Evolutionary conservation across 2,113 vertebrate genomes (phyloP), one percentile per base, ranked within the genome.

Genomic region (Triplophysa tibetana): DNA sequence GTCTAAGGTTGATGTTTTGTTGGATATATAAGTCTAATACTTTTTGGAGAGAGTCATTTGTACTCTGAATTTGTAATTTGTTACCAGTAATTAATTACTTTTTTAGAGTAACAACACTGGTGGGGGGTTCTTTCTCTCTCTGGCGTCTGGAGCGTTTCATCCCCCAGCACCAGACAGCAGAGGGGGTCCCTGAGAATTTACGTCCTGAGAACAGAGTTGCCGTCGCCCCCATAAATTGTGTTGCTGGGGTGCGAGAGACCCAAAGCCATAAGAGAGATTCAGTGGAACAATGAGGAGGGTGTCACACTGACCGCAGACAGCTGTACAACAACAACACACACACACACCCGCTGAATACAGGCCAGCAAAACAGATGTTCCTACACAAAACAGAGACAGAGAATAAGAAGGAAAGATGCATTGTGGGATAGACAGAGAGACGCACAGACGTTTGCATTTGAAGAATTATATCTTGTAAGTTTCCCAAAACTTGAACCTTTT

Each of bases 351-450:
- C 70, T 41, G 50, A 43, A 74, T 38, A 61, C 56, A 74, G 70
- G 54, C 29, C 13, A 13, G 56, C 13, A n/a, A 61, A 74, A 74
- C 70, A 74, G 70, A 74, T 74, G 70, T 56, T 72, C 50, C 54
- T 74, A 19, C 19, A 58, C 17, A 6, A 2, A 52, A 21, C 1
- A 70, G 68, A 61, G 58, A 61, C 21, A 61, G 58, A 61, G 58
- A 61, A 13, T 11, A 4, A 29, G 61, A 63, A 13, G 3, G 6
- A 56, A 19, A 56, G 4, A 19, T 58, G 54, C 19, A n/a, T 58
- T 58, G 54, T n/a, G 54, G 54, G n/a, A 48, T 23, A 29, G 29
- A 29, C 29, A 38, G 33, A 24, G 24, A 24, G 24, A 21, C n/a
- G 23, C 38, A 67, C 65, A 45, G 41, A 67, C 6, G 10, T 3